Percentiles rank a stretch among this genome's conserved stretches.
These are phyloP conservation scores for Monochamus alternatus DNA, from an alignment of 2,888 invertebrate genomes.

Conservation along the genomic window DNA sequence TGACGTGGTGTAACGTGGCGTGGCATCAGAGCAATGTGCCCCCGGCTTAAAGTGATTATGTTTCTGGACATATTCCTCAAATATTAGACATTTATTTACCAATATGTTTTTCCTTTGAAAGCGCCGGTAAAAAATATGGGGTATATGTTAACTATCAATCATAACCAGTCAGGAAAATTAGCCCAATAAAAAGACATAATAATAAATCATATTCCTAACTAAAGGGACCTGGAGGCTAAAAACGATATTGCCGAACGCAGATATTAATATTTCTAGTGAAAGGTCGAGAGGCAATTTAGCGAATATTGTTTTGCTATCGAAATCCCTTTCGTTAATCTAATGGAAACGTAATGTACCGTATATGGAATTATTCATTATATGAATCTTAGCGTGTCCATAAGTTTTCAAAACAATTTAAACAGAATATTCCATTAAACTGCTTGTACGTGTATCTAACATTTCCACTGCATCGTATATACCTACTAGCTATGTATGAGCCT, in stretches of 20 bases:
- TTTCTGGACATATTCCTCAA: no score
- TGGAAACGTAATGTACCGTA: slow-evolving; percentile 22
- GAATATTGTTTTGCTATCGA: slow-evolving; percentile 25
- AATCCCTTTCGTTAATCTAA: slow-evolving; percentile 17
- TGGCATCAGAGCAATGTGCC: no score
- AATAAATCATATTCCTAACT: not conserved
- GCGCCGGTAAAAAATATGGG: not conserved
- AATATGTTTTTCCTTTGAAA: no score
- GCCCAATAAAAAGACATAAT: slow-evolving; percentile 3
- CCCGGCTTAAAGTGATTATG: no score
- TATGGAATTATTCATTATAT: slow-evolving; percentile 9
- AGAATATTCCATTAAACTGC: slow-evolving; percentile 7
- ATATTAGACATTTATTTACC: no score
- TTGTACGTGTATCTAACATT: not conserved
- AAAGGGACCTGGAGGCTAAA: not conserved
- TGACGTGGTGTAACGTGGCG: no score
- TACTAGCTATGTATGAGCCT: no score
- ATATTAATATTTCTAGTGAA: slow-evolving; percentile 1
- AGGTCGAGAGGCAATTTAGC: slow-evolving; percentile 20
- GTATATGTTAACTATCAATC: not conserved
- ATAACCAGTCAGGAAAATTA: not conserved
- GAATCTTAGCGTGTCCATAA: not conserved
- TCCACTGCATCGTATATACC: no score
- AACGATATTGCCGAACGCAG: slow-evolving; percentile 5
- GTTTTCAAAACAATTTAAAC: not conserved